phyloP scores from a whole-genome alignment of 1,140 invertebrate genomes.

The Apis laboriosa region DNA sequence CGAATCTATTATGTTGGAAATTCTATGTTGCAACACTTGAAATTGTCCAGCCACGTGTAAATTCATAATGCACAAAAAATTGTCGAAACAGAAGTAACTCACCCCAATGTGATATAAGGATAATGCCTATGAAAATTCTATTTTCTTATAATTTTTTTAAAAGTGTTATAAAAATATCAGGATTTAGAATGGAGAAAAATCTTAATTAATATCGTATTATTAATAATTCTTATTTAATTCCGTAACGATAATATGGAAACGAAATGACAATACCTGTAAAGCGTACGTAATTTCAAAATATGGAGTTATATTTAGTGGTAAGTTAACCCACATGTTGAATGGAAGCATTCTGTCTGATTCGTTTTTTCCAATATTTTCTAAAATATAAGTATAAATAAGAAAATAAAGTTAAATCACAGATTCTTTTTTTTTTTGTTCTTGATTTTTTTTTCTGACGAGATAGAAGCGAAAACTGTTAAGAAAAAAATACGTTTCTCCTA shows the following conservation, averaged over 20 bases:
- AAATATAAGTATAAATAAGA: not conserved
- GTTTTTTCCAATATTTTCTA: slow-evolving; percentile 57
- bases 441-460: not conserved
- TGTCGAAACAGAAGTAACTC: slow-evolving; percentile 61
- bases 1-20: not conserved
- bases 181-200: no score
- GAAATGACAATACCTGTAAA: not conserved
- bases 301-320: slow-evolving; percentile 42
- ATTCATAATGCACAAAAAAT: slow-evolving; percentile 49
- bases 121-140: slow-evolving; percentile 3
- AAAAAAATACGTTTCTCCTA: no score
- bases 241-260: no score
- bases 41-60: slow-evolving; percentile 55
- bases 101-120: slow-evolving; percentile 43
- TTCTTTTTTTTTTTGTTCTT: not conserved
- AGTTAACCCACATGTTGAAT: slow-evolving; percentile 55
- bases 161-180: no score
- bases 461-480: no score
- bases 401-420: not conserved
- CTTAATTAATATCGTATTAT: no score
- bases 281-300: slow-evolving; percentile 52
- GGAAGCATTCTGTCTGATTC: slow-evolving; percentile 50
- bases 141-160: not conserved
- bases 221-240: no score
- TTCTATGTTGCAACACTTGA: slow-evolving; percentile 49